phyloP scores from a whole-genome alignment of 2,797 vertebrate species.

The Euphonia xanthogaster region DNA sequence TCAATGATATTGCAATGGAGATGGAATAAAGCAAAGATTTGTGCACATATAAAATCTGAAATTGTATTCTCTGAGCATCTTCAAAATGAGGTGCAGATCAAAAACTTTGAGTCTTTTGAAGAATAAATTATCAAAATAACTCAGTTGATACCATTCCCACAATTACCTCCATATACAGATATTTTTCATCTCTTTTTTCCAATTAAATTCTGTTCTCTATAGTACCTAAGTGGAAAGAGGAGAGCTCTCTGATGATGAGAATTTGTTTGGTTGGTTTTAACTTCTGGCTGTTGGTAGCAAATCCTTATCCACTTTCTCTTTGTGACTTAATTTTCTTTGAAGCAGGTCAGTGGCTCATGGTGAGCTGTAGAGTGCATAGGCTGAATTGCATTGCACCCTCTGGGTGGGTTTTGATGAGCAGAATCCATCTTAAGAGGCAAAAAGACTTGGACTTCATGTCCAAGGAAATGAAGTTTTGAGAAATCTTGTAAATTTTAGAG shows the following conservation, averaged over 20 bases:
- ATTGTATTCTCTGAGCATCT: not conserved
- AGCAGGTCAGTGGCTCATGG: not conserved
- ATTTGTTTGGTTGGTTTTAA: not conserved
- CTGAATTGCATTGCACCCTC: not conserved
- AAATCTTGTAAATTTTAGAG: not conserved
- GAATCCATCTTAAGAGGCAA: not conserved
- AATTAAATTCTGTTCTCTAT: not conserved
- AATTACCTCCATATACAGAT: not conserved
- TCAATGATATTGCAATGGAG: not conserved
- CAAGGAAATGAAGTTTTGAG: not conserved
- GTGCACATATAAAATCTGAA: not conserved
- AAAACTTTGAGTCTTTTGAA: not conserved
- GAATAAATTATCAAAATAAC: not conserved
- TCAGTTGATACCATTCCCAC: not conserved
- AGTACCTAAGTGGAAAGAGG: not conserved
- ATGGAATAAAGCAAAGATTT: not conserved
- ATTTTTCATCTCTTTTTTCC: not conserved
- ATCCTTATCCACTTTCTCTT: not conserved
- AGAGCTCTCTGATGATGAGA: not conserved
- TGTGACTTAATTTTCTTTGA: not conserved
- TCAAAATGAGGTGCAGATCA: not conserved
- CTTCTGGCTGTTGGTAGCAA: not conserved
- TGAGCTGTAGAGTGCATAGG: not conserved
- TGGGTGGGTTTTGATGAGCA: not conserved
- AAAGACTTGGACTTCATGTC: not conserved